Evolutionary conservation across 2,888 invertebrate genomes (phyloP).

Genomic region (Herminia tarsipennalis): DNA sequence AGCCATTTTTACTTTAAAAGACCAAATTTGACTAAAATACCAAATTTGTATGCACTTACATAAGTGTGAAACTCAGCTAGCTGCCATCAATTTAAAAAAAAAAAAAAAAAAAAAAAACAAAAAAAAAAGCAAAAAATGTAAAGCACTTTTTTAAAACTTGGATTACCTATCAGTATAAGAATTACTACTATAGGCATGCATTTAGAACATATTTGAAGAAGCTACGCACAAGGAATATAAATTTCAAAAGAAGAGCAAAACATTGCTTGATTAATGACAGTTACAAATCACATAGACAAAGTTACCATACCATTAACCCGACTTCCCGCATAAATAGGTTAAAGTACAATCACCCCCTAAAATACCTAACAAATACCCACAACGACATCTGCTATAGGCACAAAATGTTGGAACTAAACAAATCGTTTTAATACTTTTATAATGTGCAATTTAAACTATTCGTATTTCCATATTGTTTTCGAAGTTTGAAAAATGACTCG

Average conservation of each 20-base stretch:
- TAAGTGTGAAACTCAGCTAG: too few relatives aligned
- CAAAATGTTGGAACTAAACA: background rate
- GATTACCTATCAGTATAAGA: too few relatives aligned
- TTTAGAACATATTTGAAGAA: conserved; percentile 2
- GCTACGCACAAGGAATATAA: conserved; percentile 17
- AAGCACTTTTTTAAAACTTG: too few relatives aligned
- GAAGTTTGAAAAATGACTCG: conserved; percentile 51
- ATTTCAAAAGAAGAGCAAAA: conserved; percentile 47
- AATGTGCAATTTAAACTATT: background rate
- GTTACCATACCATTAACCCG: conserved; percentile 66
- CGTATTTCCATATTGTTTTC: conserved; percentile 37
- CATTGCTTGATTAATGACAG: conserved; percentile 58
- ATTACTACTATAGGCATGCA: too few relatives aligned
- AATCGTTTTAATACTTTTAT: background rate
- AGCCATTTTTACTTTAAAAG: background rate
- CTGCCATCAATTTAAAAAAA: too few relatives aligned
- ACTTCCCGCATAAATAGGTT: conserved; percentile 52
- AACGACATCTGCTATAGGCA: conserved; percentile 26
- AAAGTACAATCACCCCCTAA: conserved; percentile 53
- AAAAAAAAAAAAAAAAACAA: too few relatives aligned
- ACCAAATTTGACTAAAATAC: too few relatives aligned
- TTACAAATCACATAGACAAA: conserved; percentile 48
- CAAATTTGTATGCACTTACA: too few relatives aligned
- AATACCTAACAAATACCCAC: conserved; percentile 21
- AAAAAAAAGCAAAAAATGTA: too few relatives aligned